Evolutionary conservation across 1,140 invertebrate genomes (phyloP).

Genomic region (Ips nitidus): DNA sequence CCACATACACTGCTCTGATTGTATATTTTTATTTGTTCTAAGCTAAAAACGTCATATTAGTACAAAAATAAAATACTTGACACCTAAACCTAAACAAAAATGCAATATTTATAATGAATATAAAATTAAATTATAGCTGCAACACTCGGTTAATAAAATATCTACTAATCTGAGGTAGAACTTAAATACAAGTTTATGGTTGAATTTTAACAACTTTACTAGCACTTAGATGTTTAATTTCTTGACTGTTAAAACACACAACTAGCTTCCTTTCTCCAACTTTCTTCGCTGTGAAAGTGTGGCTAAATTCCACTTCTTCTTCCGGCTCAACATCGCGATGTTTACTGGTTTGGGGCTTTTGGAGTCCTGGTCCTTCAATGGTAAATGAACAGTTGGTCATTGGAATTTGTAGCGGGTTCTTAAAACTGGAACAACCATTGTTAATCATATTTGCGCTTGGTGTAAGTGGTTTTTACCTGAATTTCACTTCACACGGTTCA

Average conservation of each 20-base stretch:
- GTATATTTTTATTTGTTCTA: too few relatives aligned
- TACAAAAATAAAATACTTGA: too few relatives aligned
- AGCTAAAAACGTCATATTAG: too few relatives aligned
- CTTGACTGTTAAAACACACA: slow-evolving; percentile 64
- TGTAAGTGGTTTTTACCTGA: slow-evolving; percentile 51
- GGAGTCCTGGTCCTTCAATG: slow-evolving; percentile 68
- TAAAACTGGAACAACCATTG: slow-evolving; percentile 59
- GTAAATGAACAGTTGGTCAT: slow-evolving; percentile 66
- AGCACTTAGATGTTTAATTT: slow-evolving; percentile 64
- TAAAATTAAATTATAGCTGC: too few relatives aligned
- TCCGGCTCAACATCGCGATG: slow-evolving; percentile 62
- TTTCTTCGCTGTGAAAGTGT: slow-evolving; percentile 59
- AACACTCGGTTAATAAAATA: too few relatives aligned
- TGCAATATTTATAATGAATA: too few relatives aligned
- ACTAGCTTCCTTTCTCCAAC: slow-evolving; percentile 61
- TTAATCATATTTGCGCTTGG: not conserved
- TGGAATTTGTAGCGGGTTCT: slow-evolving; percentile 63
- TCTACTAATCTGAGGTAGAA: too few relatives aligned
- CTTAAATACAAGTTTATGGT: not conserved
- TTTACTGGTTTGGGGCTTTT: slow-evolving; percentile 59
- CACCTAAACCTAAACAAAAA: too few relatives aligned
- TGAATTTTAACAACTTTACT: slow-evolving; percentile 46
- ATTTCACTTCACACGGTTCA: slow-evolving; percentile 43
- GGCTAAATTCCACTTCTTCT: slow-evolving; percentile 59
- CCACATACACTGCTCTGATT: too few relatives aligned